Conservation (phyloP, 2,888 invertebrate genomes). For the Dryococelus australis region DNA sequence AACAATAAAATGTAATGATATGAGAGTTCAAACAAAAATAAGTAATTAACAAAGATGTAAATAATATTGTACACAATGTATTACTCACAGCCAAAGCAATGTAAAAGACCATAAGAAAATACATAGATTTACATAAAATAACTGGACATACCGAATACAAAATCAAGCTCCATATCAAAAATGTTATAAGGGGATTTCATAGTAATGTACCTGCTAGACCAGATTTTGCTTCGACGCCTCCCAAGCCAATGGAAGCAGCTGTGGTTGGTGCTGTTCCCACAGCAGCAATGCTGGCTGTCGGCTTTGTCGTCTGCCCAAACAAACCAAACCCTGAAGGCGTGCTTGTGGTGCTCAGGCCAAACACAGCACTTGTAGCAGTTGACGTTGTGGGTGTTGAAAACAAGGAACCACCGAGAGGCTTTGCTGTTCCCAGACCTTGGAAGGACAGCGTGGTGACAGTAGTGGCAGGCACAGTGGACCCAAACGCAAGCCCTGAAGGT, state of each 20-base stretch:
- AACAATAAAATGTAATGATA: too few relatives aligned
- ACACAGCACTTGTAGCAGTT: conserved; percentile 33
- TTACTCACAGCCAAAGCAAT: too few relatives aligned
- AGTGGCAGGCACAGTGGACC: conserved; percentile 27
- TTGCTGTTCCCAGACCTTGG: conserved; percentile 17
- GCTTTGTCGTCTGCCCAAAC: conserved; percentile 29
- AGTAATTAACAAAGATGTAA: too few relatives aligned
- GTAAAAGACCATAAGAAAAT: too few relatives aligned
- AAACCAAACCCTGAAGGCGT: not conserved
- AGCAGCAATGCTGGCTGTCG: conserved; percentile 6
- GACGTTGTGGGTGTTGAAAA: conserved; percentile 19
- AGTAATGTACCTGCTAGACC: conserved; percentile 23
- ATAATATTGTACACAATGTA: too few relatives aligned
- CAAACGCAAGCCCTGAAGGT: conserved; percentile 18
- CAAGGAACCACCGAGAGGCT: conserved; percentile 28
- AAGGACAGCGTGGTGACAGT: conserved; percentile 12
- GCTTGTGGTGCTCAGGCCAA: conserved; percentile 35
- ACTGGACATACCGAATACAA: too few relatives aligned
- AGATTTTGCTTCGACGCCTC: not conserved
- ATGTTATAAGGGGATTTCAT: too few relatives aligned
- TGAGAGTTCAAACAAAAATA: too few relatives aligned
- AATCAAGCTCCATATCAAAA: too few relatives aligned
- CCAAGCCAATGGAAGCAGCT: not conserved
- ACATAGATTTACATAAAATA: too few relatives aligned
- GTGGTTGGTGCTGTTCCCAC: not conserved